A percentile compares a stretch with the other conserved stretches of the same genome.
Evolutionary conservation across 2,113 vertebrate genomes (phyloP).

Genomic region (Ammodytes marinus): DNA sequence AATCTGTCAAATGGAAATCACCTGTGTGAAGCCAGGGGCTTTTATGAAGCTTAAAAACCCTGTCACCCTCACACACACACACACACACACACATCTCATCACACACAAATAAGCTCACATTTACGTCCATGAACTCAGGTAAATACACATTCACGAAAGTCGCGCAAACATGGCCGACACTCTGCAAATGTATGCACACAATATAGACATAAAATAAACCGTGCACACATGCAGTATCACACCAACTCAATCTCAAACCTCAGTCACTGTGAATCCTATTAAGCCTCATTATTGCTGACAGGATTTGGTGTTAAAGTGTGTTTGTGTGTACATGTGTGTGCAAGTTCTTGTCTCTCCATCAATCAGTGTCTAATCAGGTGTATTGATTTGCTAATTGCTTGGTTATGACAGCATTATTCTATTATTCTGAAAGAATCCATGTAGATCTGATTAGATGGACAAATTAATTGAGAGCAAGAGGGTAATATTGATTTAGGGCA

Average conservation of each 20-base stretch:
- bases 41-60: neutral
- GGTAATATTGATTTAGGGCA: neutral
- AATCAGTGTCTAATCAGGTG: constrained; percentile 44
- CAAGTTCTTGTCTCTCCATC: constrained; percentile 24
- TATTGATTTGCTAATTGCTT: constrained; percentile 62
- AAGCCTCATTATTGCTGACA: constrained; percentile 21
- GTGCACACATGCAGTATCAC: neutral
- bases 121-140: neutral
- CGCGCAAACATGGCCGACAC: neutral
- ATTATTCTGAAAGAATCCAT: constrained; percentile 43
- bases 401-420: constrained; percentile 56
- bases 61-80: constrained; percentile 29
- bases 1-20: neutral
- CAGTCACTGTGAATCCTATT: constrained; percentile 28
- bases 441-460: constrained; percentile 46
- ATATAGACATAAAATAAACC: neutral
- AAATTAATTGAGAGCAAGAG: neutral
- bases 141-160: constrained; percentile 4
- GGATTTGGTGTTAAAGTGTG: constrained; percentile 19
- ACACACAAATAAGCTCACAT: neutral
- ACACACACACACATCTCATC: constrained; percentile 16
- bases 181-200: neutral
- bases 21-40: neutral
- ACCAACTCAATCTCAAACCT: neutral
- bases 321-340: neutral